A percentile compares a stretch with the other conserved stretches of the same genome.
Evolutionary conservation across 2,888 invertebrate genomes (phyloP).

Genomic region (Lamellibrachia satsuma): DNA sequence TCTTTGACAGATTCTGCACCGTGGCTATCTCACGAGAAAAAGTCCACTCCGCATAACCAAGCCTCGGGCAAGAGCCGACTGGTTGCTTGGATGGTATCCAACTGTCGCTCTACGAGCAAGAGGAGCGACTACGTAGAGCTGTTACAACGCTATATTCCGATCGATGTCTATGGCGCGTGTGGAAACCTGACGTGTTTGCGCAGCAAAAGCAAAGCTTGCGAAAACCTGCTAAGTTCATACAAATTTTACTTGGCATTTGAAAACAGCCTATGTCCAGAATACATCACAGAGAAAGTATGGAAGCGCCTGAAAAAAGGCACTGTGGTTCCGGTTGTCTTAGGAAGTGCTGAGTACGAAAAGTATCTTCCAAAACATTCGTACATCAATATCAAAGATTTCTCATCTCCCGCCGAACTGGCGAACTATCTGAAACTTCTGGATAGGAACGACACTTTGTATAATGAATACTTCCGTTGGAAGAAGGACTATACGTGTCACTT

Average conservation of each 20-base stretch:
- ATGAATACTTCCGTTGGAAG: neutral
- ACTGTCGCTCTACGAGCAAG: constrained; percentile 19
- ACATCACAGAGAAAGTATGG: constrained; percentile 30
- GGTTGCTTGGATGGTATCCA: constrained; percentile 30
- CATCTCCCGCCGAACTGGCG: neutral
- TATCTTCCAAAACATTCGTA: neutral
- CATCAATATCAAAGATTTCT: neutral
- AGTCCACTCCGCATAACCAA: neutral
- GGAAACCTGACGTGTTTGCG: neutral
- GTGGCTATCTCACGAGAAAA: neutral
- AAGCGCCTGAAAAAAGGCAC: neutral
- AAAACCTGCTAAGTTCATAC: neutral
- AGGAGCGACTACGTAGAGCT: constrained; percentile 26
- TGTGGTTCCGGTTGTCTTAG: constrained; percentile 31
- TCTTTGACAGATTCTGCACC: neutral
- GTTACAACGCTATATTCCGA: constrained; percentile 23
- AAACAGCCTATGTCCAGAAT: constrained; percentile 29
- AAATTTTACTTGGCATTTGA: constrained; percentile 33
- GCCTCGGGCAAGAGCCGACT: neutral
- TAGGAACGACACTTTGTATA: neutral
- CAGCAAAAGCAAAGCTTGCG: neutral
- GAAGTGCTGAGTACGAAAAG: constrained; percentile 20
- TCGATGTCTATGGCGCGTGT: constrained; percentile 29
- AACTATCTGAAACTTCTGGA: neutral
- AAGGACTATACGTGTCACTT: neutral